phyloP scores from a whole-genome alignment of 2,797 vertebrate genomes.

The Notoglanidium macrostoma region DNA sequence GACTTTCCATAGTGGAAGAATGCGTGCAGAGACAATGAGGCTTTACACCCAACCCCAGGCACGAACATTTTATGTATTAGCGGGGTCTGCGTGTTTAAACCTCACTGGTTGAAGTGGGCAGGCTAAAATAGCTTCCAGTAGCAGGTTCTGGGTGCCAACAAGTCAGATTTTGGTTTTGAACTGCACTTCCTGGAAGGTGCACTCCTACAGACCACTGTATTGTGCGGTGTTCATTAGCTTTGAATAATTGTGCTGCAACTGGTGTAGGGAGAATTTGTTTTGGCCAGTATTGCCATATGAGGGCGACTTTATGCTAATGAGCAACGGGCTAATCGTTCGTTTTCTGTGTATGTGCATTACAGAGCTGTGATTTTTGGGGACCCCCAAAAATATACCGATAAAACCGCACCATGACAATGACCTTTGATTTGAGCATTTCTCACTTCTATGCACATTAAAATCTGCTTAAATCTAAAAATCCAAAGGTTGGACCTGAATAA shows the following conservation, averaged over 20 bases:
- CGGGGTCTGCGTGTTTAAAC: conserved; percentile 18
- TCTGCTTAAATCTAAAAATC: not conserved
- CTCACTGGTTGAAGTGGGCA: conserved; percentile 21
- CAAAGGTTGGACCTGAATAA: not conserved
- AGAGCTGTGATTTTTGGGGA: too few relatives aligned
- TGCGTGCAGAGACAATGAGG: conserved; percentile 28
- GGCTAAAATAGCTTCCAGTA: conserved; percentile 16
- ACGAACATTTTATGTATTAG: conserved; percentile 48
- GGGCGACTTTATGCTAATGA: not conserved
- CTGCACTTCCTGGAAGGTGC: not conserved
- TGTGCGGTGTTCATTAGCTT: not conserved
- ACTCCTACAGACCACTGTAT: conserved; percentile 11
- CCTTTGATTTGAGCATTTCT: not conserved
- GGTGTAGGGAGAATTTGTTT: not conserved
- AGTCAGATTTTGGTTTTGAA: not conserved
- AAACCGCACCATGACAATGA: too few relatives aligned
- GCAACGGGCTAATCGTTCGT: not conserved
- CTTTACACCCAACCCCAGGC: conserved; percentile 43
- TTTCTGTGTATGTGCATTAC: not conserved
- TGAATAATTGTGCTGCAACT: not conserved
- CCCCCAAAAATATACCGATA: too few relatives aligned
- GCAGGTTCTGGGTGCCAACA: conserved; percentile 28
- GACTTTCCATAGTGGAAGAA: conserved; percentile 51
- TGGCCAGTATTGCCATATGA: not conserved
- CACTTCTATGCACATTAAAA: not conserved